These are phyloP conservation scores for Columbina picui DNA, from an alignment of 2,113 vertebrate species.

Conservation along the genomic window DNA sequence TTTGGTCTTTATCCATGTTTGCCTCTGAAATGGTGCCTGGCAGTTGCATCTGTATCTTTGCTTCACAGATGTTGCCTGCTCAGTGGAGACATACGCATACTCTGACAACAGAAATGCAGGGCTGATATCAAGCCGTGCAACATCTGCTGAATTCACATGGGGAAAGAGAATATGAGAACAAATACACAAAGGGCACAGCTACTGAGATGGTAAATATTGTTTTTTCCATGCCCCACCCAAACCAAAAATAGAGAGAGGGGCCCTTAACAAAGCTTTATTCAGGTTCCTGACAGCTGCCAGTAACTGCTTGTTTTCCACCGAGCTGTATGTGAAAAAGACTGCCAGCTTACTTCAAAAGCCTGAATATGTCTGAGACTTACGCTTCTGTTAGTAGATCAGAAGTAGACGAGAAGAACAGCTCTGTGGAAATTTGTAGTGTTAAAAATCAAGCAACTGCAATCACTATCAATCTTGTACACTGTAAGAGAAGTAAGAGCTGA, in stretches of 20 bases:
- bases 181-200: constrained; percentile 50
- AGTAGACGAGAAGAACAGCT: background rate
- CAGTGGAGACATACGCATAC: background rate
- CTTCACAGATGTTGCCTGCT: background rate
- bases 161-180: constrained; percentile 48
- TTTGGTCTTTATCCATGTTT: background rate
- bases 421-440: background rate
- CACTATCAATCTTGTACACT: background rate
- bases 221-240: constrained; percentile 70
- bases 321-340: background rate
- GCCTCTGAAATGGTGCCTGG: background rate
- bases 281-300: constrained; percentile 48
- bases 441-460: background rate
- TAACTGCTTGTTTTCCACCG: background rate
- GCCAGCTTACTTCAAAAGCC: background rate
- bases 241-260: constrained; percentile 66
- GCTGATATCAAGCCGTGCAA: background rate
- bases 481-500: background rate
- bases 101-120: constrained; percentile 3
- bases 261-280: constrained; percentile 43
- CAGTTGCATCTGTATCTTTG: background rate
- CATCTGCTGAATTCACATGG: constrained; percentile 48
- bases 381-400: background rate
- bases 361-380: background rate
- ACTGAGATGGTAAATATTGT: constrained; percentile 74